Evolutionary conservation across 2,797 vertebrate species (phyloP), one percentile per base, ranked within the genome.

Genomic region (Bovichtus variegatus): DNA sequence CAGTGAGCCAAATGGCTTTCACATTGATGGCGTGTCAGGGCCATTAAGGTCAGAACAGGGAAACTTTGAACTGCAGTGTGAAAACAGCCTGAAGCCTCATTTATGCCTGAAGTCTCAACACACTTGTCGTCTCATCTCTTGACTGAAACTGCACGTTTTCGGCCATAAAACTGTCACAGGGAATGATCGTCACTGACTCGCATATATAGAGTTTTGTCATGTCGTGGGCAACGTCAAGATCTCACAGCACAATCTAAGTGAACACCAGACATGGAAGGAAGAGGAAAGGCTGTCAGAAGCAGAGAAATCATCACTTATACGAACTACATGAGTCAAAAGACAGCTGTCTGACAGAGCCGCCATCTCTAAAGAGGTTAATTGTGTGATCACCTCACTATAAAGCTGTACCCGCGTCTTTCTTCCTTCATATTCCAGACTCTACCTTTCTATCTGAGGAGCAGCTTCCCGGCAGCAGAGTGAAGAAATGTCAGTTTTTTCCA

Each of bases 11-110:
- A 55, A 36, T 7, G 23, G 23, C 59, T 49, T 51, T 5, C 40
- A 9, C 31, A 21, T 21, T 25, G 47, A 54, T 31, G 60, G 44
- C 11, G 60, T 80, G 81, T 77, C 83, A 71, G 40, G 62, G 34
- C 81, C 68, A 70, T 72, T 74, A 41, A 77, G 83, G 83, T 82
- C 83, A 81, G 41, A n/a, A 4, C 18, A 9, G 50, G 57, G 21
- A 82, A 82, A 84, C 63, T 82, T 83, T 81, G 61, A 71, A 61
- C 63, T 4, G 31, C 53, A 13, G 64, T 36, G 79, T 74, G 71
- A 80, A 85, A 83, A 76, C 63, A 66, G 76, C 78, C 81, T 11
- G 2, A 0, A 31, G 81, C 74, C 23, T 70, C 3, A 78, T 80
- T 70, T 41, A 9, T 11, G 66, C 83, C 60, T 0, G 8, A 12